Conservation (phyloP, 2,888 invertebrate genomes). For the Linyphia triangularis region DNA sequence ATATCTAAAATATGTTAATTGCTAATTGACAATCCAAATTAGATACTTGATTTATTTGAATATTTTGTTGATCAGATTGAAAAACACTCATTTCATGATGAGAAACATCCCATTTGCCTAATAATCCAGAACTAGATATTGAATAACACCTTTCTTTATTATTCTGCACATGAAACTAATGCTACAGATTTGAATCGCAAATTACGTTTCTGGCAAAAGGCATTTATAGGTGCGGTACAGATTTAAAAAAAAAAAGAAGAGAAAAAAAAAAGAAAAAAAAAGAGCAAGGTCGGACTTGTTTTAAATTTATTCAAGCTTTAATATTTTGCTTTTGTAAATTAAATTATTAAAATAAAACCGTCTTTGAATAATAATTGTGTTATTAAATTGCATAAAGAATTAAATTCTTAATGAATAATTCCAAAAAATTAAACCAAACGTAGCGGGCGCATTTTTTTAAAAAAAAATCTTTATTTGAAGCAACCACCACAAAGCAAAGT, state of each 20-base stretch:
- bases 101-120: slow-evolving; percentile 16
- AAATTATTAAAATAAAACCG: no score
- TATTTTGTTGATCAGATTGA: not conserved
- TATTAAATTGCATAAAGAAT: no score
- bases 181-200: slow-evolving; percentile 10
- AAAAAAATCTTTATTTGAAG: no score
- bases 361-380: no score
- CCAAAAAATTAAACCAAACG: no score
- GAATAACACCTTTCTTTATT: slow-evolving; percentile 6
- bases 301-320: no score
- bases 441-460: no score
- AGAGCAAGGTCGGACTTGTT: no score
- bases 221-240: not conserved
- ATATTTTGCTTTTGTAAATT: no score
- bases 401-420: no score
- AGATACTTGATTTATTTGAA: not conserved
- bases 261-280: not conserved
- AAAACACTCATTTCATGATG: not conserved
- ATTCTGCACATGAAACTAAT: slow-evolving; percentile 5
- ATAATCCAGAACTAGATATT: slow-evolving; percentile 26
- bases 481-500: no score
- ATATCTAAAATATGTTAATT: not conserved
- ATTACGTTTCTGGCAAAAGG: not conserved
- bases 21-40: not conserved
- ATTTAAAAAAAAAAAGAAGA: not conserved